A percentile compares a stretch with the other conserved stretches of the same genome.
phyloP scores from a whole-genome alignment of 2,797 vertebrate genomes.

The Pseudocheirus occidentalis region DNA sequence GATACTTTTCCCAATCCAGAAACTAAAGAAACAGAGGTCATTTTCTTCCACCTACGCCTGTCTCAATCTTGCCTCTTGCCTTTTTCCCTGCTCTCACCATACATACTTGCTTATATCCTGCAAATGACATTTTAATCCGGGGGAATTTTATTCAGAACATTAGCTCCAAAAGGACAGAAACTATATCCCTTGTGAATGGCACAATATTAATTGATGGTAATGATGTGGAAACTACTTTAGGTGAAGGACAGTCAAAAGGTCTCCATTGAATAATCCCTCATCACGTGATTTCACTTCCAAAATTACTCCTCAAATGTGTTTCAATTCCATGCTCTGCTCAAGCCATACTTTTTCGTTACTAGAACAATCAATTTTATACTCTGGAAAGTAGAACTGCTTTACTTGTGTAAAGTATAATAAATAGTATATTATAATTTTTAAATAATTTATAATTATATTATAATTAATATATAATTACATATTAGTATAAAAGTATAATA shows the following conservation, averaged over 20 bases:
- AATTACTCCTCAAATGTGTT: constrained; percentile 11
- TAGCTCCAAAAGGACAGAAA: constrained; percentile 16
- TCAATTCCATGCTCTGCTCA: constrained; percentile 29
- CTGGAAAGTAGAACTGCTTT: constrained; percentile 17
- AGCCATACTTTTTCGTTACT: background rate
- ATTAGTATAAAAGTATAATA: background rate
- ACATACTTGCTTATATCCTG: constrained; percentile 5
- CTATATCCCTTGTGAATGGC: background rate
- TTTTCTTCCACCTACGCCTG: background rate
- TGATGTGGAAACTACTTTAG: constrained; percentile 6
- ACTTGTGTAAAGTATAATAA: background rate
- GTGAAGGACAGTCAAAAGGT: constrained; percentile 25
- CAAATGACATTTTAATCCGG: constrained; percentile 10
- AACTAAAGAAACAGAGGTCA: constrained; percentile 9
- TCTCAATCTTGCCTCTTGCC: background rate
- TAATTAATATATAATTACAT: too few relatives aligned
- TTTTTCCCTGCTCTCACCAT: constrained; percentile 17
- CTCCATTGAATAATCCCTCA: background rate
- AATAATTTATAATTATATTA: too few relatives aligned
- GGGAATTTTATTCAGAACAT: constrained; percentile 24
- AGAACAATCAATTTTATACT: constrained; percentile 10
- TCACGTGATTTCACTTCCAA: background rate
- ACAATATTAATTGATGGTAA: constrained; percentile 21
- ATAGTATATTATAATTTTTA: too few relatives aligned
- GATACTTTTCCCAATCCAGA: background rate